Evolutionary conservation across 2,113 vertebrate genomes (phyloP), one percentile per base, ranked within the genome.

Genomic region (Hystrix cristata): DNA sequence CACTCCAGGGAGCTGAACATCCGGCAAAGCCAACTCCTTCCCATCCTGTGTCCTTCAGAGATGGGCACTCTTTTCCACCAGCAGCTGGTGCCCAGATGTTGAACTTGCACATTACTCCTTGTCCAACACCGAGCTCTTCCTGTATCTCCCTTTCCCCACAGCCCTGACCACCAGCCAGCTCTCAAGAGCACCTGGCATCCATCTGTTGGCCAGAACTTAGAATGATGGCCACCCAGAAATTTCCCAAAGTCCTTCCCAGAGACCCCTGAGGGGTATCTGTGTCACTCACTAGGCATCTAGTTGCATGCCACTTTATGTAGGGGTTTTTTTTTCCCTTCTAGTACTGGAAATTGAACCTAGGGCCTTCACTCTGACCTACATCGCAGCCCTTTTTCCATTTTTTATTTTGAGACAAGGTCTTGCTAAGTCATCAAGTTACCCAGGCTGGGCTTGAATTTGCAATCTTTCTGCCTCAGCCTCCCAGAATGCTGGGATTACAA

Each of bases 41-140:
- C 3, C 31, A 23, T 29, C 31, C 43, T 29, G 43, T 55, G 19
- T 29, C 48, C 29, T 38, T 79, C 34, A 19, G 29, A 71, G 1
- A 38, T 10, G 38, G 65, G n/a, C 27, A 34, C 21, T 23, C 67
- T 87, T 81, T 72, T 83, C 46, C 55, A 78, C 79, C 74, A 85
- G 31, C 38, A 91, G 71, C 86, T 95, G 86, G 90, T 85, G 53
- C 57, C 80, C 90, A 92, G 81, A 84, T 48, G 57, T 74, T 72
- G 27, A 60, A 4, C 1, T 93, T n/a, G 34, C 51, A 38, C 38
- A 21, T 46, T 34, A 43, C 48, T 55, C n/a, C 21, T 18, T 34
- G 8, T 27, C 25, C 51, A 27, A 51, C 13, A 11, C 57, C 7
- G 57, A 60, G 38, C 34, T 78, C 25, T 29, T 1, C 79, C 31